Evolutionary conservation across 2,888 invertebrate genomes (phyloP), one percentile per base, ranked within the genome.

Genomic region (Apamea crenata): DNA sequence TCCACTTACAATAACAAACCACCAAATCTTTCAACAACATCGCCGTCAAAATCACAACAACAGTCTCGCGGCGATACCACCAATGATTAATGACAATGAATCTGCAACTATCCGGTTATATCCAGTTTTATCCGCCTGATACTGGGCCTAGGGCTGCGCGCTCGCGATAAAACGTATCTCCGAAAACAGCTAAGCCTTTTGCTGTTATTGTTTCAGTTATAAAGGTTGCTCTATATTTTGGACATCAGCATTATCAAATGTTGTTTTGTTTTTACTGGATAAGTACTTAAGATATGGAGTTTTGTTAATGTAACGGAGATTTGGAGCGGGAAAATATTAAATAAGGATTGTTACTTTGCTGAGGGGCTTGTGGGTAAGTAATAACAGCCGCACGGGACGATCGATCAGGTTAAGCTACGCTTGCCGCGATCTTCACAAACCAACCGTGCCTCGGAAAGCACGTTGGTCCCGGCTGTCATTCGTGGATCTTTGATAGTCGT

Each of bases 31-130:
- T 74, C 86, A 82, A 86, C 74, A 70, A 50, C 47, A 0, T 66
- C 25, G 47, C 68, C 14, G 53, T 75, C 78, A 70, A 77, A 82
- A 83, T 88, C 83, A 78, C 59, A 87, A 77, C 77, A 88, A 74
- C 83, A 47, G 75, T 65, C 78, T 59, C 40, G 21, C 29, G 4
- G 74, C 74, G 80, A 80, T 76, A 87, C 80, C 67, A 66, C 63
- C 47, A 83, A 87, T 87, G 86, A 87, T 87, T 87, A 87, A 87
- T 86, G 83, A 79, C 89, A 78, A 80, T 87, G 86, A 87, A 77
- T 87, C 84, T 77, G 87, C 86, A 86, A 83, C 71, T 88, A 88
- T 78, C 84, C 74, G 44, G 80, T 72, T 70, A 53, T 77, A 88
- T 69, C 87, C 89, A 71, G 84, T 87, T 77, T 82, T 74, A 88